These are phyloP conservation scores for Tyto alba DNA, from an alignment of 2,113 vertebrate species.

Conservation along the genomic window DNA sequence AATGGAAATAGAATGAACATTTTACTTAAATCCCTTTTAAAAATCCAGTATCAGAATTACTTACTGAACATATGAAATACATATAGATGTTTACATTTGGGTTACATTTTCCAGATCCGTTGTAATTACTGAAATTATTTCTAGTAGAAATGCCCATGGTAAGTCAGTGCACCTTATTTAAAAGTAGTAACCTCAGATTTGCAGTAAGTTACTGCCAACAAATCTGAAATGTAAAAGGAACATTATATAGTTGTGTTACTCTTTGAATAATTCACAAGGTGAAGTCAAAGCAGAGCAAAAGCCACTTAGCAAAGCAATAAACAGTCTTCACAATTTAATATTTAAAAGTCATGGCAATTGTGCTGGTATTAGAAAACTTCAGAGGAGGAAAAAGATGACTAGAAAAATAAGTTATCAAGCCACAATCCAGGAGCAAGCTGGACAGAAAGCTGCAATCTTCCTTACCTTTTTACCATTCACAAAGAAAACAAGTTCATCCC, in stretches of 20 bases:
- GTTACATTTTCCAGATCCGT: not conserved
- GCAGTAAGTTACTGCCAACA: not conserved
- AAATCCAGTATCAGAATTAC: not conserved
- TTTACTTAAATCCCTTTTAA: not conserved
- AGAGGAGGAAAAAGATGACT: not conserved
- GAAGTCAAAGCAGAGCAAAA: not conserved
- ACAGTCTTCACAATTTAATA: not conserved
- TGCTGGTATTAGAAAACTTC: not conserved
- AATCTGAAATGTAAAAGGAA: not conserved
- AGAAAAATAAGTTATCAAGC: not conserved
- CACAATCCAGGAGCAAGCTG: not conserved
- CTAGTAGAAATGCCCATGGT: not conserved
- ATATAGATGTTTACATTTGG: not conserved
- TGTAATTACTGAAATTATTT: not conserved
- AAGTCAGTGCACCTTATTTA: not conserved
- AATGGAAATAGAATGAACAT: not conserved
- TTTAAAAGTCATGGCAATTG: not conserved
- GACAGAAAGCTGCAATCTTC: not conserved
- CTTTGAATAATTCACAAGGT: not conserved
- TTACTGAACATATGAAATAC: not conserved
- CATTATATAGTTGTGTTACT: not conserved
- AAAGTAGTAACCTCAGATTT: not conserved
- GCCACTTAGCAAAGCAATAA: not conserved
- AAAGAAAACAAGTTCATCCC: constrained; percentile 86
- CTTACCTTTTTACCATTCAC: constrained; percentile 95